Evolutionary conservation across 1,140 invertebrate species (phyloP).

Genomic region (Helicoverpa zea): DNA sequence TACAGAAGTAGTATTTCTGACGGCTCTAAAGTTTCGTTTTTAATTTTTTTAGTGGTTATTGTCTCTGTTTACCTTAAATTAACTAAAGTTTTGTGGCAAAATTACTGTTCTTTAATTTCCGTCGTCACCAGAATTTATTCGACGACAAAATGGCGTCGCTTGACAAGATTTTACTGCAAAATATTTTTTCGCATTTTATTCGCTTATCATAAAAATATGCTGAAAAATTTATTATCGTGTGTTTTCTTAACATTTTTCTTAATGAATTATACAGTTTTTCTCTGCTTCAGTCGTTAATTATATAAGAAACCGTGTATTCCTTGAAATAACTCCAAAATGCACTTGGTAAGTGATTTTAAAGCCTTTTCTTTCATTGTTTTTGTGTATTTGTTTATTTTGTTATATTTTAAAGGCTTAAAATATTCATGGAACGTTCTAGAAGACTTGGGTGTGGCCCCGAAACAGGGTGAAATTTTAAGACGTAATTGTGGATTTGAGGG

Average conservation of each 20-base stretch:
- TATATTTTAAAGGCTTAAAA: slow-evolving; percentile 64
- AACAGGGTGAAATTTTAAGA: slow-evolving; percentile 77
- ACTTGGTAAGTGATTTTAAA: slow-evolving; percentile 84
- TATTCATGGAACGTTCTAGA: slow-evolving; percentile 74
- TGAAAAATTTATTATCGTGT: slow-evolving; percentile 64
- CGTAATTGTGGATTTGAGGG: slow-evolving; percentile 82
- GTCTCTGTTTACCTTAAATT: slow-evolving; percentile 77
- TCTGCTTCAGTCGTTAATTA: slow-evolving; percentile 67
- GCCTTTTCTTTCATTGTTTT: slow-evolving; percentile 74
- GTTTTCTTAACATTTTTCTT: slow-evolving; percentile 71
- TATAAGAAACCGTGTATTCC: slow-evolving; percentile 75
- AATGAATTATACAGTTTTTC: slow-evolving; percentile 72
- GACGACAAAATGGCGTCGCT: slow-evolving; percentile 87
- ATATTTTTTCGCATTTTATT: slow-evolving; percentile 81
- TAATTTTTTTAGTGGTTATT: slow-evolving; percentile 81
- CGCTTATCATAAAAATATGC: slow-evolving; percentile 71
- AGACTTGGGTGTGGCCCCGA: slow-evolving; percentile 82
- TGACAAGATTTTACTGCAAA: slow-evolving; percentile 85
- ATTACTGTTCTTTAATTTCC: slow-evolving; percentile 80
- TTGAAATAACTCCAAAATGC: slow-evolving; percentile 83
- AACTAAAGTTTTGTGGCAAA: slow-evolving; percentile 72
- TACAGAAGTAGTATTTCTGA: slow-evolving; percentile 79
- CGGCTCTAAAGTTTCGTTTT: slow-evolving; percentile 82
- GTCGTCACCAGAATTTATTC: slow-evolving; percentile 86
- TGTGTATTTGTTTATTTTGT: slow-evolving; percentile 70